Percentiles rank a stretch among this genome's conserved stretches.
These are phyloP conservation scores for Tetraneura akinire DNA, from an alignment of 1,140 invertebrate genomes.

Conservation along the genomic window DNA sequence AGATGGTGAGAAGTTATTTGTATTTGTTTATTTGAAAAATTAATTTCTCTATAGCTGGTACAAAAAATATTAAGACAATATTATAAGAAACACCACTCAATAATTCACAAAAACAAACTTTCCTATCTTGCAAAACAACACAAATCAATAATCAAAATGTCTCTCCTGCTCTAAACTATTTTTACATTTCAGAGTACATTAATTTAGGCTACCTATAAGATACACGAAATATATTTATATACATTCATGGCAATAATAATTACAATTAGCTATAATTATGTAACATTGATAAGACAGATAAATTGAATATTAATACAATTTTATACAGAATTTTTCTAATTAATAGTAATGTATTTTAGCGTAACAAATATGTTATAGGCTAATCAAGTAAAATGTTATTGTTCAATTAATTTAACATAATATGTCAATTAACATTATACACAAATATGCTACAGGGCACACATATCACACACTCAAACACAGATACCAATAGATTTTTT, in stretches of 20 bases:
- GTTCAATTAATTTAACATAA: constrained; percentile 9
- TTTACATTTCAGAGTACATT: neutral
- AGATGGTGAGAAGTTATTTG: constrained; percentile 18
- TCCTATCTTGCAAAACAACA: neutral
- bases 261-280: neutral
- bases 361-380: neutral
- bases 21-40: constrained; percentile 6
- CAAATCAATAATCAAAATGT: neutral
- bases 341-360: constrained; percentile 1
- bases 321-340: constrained; percentile 10
- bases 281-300: constrained; percentile 10
- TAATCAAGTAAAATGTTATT: constrained; percentile 5
- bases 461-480: too few relatives aligned
- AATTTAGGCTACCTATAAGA: neutral
- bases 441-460: neutral
- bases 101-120: neutral
- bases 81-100: neutral
- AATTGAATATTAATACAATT: constrained; percentile 7
- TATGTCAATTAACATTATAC: constrained; percentile 32
- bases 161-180: constrained; percentile 16
- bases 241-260: neutral
- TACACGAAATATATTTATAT: neutral
- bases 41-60: neutral
- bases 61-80: neutral
- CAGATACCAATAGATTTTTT: constrained; percentile 24